Base-by-base conservation (phyloP, 2,888 invertebrate genomes). In the Dasypogon diadema region DNA sequence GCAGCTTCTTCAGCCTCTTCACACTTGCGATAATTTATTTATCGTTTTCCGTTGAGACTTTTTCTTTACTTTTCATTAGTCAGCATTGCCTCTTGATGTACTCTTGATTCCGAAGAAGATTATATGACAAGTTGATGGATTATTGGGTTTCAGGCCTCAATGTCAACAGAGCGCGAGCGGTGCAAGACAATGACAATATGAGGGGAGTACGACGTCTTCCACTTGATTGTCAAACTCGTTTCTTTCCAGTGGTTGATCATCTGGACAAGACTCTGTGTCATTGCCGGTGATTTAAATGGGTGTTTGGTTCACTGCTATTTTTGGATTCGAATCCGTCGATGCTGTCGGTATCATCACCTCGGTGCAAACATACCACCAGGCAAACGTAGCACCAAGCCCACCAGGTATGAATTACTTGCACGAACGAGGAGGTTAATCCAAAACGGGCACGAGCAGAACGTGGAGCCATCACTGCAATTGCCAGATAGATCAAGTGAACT, bases 51-150 rank as follows among this genome's bases (percentile, higher is more conserved):
- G 26, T 70, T 18, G 21, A 18, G 26, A 26, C 48, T 51, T 34
- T 54, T 12, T 5, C 5, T 22, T 42, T 42, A 12, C 30, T 16
- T 24, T 30, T 21, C 34, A 26, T 54, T 21, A 30, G 51, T 42
- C 22, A 18, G 30, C 30, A 2, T 3, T 30, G 22, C 6, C 34
- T 12, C 30, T 34, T 22, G 16, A 34, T 34, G 34, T 34, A 22
- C 54, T 24, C 70, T 24, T 21, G 30, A 54, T 54, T 10, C 34
- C 16, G 46, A 16, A 24, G 30, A 26, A 51, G 63, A 56, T 56
- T 51, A 60, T 51, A 74, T 74, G 74, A 74, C 74, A 74, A 26
- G 63, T 74, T 74, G 60, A 74, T 74, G 63, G 74, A 74, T 74
- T 60, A 63, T 63, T 54, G 51, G 37, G 37, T 74, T 74, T 63